These are phyloP conservation scores for Pseudochaenichthys georgianus DNA, from an alignment of 2,797 vertebrate genomes.

Conservation along the genomic window DNA sequence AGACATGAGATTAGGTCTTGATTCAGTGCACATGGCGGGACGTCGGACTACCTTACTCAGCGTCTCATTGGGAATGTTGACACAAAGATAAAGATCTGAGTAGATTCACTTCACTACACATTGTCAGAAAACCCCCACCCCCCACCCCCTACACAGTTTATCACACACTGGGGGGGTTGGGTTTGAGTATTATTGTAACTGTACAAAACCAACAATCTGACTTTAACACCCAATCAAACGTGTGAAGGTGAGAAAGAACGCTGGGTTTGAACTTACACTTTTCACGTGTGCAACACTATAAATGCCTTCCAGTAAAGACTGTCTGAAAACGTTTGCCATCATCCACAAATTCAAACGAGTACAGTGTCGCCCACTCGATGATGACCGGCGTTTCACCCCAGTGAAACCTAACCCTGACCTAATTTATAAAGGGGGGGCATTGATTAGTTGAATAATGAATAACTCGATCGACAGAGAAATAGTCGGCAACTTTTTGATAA, in stretches of 20 bases:
- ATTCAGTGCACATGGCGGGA: constrained; percentile 38
- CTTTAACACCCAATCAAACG: not conserved
- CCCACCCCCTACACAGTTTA: no score
- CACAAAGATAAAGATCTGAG: constrained; percentile 33
- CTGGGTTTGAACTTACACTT: not conserved
- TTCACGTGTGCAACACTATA: not conserved
- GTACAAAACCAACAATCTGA: not conserved
- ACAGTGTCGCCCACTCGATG: not conserved
- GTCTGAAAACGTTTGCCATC: not conserved
- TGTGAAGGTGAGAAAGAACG: not conserved
- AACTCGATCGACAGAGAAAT: not conserved
- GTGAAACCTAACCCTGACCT: no score
- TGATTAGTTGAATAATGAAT: no score
- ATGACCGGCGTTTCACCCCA: not conserved
- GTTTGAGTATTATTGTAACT: not conserved
- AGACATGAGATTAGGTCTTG: constrained; percentile 44
- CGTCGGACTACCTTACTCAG: constrained; percentile 20
- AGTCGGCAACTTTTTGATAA: not conserved
- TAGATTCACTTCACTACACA: constrained; percentile 17
- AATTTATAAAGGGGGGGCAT: not conserved
- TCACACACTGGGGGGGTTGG: not conserved
- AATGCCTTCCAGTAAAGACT: not conserved
- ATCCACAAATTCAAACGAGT: constrained; percentile 4
- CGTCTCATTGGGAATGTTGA: constrained; percentile 10
- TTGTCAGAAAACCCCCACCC: not conserved